Base-by-base conservation (phyloP, 2,113 vertebrate species). In the Grammomys surdaster region DNA sequence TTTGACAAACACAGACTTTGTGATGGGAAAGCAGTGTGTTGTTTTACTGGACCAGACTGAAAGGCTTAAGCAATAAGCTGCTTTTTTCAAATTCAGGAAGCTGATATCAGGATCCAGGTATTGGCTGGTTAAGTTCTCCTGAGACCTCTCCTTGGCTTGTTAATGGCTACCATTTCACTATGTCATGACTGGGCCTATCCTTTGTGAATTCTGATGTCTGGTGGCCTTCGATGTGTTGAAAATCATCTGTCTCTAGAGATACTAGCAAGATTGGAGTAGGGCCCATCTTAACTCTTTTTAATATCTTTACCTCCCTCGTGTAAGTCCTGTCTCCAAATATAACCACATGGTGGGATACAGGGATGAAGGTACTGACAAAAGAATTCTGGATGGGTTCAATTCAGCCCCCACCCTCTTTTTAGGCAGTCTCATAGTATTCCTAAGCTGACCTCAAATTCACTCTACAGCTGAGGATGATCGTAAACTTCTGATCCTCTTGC, bases 121-220 rank as follows among this genome's bases (percentile, higher is more conserved):
- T 75, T 36, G 36, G 3, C 10, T 67, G 22, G 26, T 60, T 92
- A 43, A n/a, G 13, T 67, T 75, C 54, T 94, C 40, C 69, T n/a
- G 17, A 82, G 70, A 24, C 51, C 54, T 69, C 36, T 72, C 26
- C 7, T 4, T 43, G 16, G 60, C 85, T 78, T 40, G 0, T 8
- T 17, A 9, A 17, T 26, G 17, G 22, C 73, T 12, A 0, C 43
- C 10, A 33, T 75, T 63, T 9, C 0, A 31, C 51, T 73, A 0
- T 75, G 69, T 77, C 54, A 26, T 69, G 43, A 33, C 0, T 0
- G 58, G 31, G 33, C n/a, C 54, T 80, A 63, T 93, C 22, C 43
- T 89, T 5, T 9, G 0, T 43, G 67, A 36, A 0, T 22, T 56
- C 5, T 28, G 36, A 60, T 40, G 48, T 46, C 7, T 13, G 19